Evolutionary conservation across 2,797 vertebrate species (phyloP).

Genomic region (Gorsachius magnificus): DNA sequence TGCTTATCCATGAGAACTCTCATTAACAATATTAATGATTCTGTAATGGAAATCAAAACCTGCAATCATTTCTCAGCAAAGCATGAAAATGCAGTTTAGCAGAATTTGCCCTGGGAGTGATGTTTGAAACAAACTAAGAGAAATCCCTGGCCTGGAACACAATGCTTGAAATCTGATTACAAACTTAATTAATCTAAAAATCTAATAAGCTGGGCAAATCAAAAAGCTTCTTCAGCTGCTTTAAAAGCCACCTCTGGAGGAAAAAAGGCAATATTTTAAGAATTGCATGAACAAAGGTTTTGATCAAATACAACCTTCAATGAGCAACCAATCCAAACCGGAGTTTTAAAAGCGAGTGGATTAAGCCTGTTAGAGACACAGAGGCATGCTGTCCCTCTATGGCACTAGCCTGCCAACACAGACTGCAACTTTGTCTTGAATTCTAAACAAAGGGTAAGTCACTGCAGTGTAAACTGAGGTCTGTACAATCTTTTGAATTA

Average conservation of each 20-base stretch:
- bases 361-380: not conserved
- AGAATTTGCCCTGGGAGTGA: conserved; percentile 43
- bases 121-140: conserved; percentile 40
- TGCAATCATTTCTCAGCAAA: conserved; percentile 62
- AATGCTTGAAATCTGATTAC: conserved; percentile 73
- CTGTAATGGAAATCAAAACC: conserved; percentile 67
- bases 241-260: conserved; percentile 3
- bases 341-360: not conserved
- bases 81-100: conserved; percentile 63
- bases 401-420: not conserved
- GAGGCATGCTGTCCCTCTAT: not conserved
- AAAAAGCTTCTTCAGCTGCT: conserved; percentile 50
- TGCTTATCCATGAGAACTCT: conserved; percentile 66
- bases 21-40: conserved; percentile 71
- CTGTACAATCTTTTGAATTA: not conserved
- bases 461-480: not conserved
- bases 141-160: conserved; percentile 63
- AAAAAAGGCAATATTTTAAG: not conserved
- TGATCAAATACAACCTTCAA: conserved; percentile 42
- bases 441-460: not conserved
- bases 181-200: conserved; percentile 70
- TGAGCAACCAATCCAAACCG: not conserved
- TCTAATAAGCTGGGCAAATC: conserved; percentile 45
- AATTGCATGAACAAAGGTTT: not conserved
- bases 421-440: not conserved